Evolutionary conservation across 1,140 invertebrate species (phyloP).

Genomic region (Procambarus clarkii): DNA sequence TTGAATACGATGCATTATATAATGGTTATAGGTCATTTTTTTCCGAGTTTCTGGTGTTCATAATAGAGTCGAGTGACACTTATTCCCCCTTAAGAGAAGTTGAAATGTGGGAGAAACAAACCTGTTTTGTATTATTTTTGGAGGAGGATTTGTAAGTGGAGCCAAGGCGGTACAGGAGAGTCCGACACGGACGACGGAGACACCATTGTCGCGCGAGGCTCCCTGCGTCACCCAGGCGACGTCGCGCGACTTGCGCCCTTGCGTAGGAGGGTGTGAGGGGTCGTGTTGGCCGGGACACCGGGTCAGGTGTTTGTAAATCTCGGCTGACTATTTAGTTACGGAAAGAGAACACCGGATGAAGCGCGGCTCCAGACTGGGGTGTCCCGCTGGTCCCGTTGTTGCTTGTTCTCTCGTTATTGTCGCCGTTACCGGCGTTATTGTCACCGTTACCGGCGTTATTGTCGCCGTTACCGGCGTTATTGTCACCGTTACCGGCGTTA

Average conservation of each 20-base stretch:
- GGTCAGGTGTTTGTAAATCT: not conserved
- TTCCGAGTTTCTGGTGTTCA: not conserved
- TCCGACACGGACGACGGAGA: too few relatives aligned
- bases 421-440: not conserved
- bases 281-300: too few relatives aligned
- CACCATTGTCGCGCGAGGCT: too few relatives aligned
- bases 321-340: constrained; percentile 32
- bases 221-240: too few relatives aligned
- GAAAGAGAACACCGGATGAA: constrained; percentile 48
- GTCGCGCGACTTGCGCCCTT: not conserved
- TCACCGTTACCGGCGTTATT: too few relatives aligned
- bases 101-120: constrained; percentile 33
- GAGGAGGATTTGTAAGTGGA: constrained; percentile 17
- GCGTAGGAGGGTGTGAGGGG: not conserved
- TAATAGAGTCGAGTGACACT: not conserved
- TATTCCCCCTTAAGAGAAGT: not conserved
- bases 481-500: not conserved
- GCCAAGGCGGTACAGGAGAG: not conserved
- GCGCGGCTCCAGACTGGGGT: not conserved
- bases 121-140: constrained; percentile 26
- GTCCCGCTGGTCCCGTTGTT: not conserved
- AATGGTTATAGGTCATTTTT: too few relatives aligned
- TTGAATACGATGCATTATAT: not conserved
- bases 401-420: not conserved
- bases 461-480: not conserved